A percentile compares a stretch with the other conserved stretches of the same genome.
phyloP scores from a whole-genome alignment of 2,113 vertebrate species.

The Solea solea region DNA sequence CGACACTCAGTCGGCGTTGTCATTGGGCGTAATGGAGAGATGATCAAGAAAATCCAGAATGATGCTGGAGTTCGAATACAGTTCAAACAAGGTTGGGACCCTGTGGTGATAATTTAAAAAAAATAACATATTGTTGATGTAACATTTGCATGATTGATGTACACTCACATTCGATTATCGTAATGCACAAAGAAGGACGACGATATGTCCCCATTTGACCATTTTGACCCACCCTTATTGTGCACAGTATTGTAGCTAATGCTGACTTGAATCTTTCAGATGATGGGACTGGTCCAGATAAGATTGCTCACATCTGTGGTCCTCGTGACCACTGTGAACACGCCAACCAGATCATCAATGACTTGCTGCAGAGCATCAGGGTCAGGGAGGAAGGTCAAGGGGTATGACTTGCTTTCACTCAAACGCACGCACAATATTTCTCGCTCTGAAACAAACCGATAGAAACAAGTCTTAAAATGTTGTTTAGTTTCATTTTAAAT shows the following conservation, averaged over 20 bases:
- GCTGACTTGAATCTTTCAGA: constrained; percentile 67
- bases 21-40: constrained; percentile 44
- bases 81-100: constrained; percentile 41
- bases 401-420: constrained; percentile 58
- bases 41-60: constrained; percentile 11
- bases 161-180: no score
- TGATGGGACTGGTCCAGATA: constrained; percentile 87
- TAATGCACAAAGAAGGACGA: no score
- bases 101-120: not conserved
- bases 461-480: no score
- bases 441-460: not conserved
- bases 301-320: constrained; percentile 89
- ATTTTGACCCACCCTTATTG: no score
- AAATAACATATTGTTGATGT: no score
- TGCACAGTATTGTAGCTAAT: not conserved
- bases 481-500: no score
- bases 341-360: constrained; percentile 87
- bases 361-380: constrained; percentile 87
- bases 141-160: no score
- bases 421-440: not conserved
- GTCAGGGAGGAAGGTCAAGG: constrained; percentile 70
- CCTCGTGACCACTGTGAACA: constrained; percentile 89
- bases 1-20: constrained; percentile 46
- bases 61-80: constrained; percentile 47
- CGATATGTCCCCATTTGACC: no score